Conservation (phyloP, 2,888 invertebrate genomes). For the Archaeoteleia sp. region DNA sequence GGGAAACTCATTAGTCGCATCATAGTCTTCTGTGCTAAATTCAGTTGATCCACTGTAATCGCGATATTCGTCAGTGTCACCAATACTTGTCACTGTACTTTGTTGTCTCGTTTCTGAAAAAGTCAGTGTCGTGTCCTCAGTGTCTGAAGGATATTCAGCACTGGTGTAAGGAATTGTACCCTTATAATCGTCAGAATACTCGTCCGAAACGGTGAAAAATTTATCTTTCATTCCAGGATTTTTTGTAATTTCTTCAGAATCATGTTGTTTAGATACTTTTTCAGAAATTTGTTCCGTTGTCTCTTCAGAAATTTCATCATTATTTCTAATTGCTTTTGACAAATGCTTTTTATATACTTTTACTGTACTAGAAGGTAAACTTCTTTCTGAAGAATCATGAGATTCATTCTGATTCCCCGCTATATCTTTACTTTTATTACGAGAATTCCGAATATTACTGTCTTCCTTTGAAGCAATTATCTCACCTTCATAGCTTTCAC, state of each 20-base stretch:
- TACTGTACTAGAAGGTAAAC: too few species aligned
- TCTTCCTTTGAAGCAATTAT: not conserved
- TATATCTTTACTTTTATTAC: too few species aligned
- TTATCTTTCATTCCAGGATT: slow-evolving; percentile 28
- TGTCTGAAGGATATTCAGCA: too few species aligned
- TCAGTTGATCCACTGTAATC: slow-evolving; percentile 22
- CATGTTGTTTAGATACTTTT: too few species aligned
- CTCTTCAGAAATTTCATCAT: not conserved
- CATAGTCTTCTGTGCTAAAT: slow-evolving; percentile 17
- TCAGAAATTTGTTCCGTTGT: too few species aligned
- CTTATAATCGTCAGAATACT: slow-evolving; percentile 8
- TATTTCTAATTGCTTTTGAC: not conserved
- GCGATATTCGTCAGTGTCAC: slow-evolving; percentile 18
- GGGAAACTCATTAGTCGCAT: slow-evolving; percentile 13
- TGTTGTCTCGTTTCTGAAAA: too few species aligned
- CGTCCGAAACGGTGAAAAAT: slow-evolving; percentile 18
- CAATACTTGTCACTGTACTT: too few species aligned
- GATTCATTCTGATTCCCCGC: too few species aligned
- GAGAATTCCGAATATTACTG: not conserved
- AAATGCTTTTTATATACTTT: too few species aligned
- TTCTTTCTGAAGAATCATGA: too few species aligned
- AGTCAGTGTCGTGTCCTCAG: too few species aligned
- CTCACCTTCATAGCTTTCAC: slow-evolving; percentile 9
- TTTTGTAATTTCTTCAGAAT: slow-evolving; percentile 3
- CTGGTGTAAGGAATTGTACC: too few species aligned